Evolutionary conservation across 1,140 invertebrate genomes (phyloP), one percentile per base, ranked within the genome.

Genomic region (Drosophila burlai): DNA sequence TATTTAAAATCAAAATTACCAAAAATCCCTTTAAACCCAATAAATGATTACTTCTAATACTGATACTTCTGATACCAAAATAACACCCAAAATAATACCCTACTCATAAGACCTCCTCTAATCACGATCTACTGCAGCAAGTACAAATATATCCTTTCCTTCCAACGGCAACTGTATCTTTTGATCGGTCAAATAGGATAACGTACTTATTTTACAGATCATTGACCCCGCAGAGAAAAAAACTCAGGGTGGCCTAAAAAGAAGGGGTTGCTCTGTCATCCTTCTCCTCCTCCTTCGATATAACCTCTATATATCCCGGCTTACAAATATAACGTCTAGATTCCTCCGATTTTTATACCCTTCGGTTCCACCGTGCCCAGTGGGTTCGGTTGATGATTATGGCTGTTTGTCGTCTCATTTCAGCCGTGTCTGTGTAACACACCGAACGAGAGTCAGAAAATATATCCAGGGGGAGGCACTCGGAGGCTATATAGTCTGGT

Each of bases 301-400:
- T 24, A 46, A 29, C n/a, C 1, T 31, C 10, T 31, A 52, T 38
- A 45, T 52, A 40, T 40, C 18, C 63, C 21, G 11, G 15, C 46
- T 46, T 67, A 34, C 3, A 58, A 72, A 52, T 52, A 13, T 34
- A 38, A 38, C 43, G 38, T 31, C 31, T 7, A 43, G 38, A 73
- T 73, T 42, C 31, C 47, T 21, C 11, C 2, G 42, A 36, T 34
- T 79, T 75, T 72, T 57, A 38, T 58, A 49, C 50, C 26, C 50
- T 68, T 76, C 40, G 38, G 55, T 65, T 72, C 85, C 85, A 89
- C 86, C 65, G 85, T 90, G 85, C 81, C 85, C 16, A 82, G 75
- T 89, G 85, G 85, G 85, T 89, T 89, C 83, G 83, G 83, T 86
- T 78, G 85, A 82, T 90, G 81, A 85, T 89, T 90, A 80, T 78